Evolutionary conservation across 2,888 invertebrate species (phyloP), one percentile per base, ranked within the genome.

Genomic region (Hemithea aestivaria): DNA sequence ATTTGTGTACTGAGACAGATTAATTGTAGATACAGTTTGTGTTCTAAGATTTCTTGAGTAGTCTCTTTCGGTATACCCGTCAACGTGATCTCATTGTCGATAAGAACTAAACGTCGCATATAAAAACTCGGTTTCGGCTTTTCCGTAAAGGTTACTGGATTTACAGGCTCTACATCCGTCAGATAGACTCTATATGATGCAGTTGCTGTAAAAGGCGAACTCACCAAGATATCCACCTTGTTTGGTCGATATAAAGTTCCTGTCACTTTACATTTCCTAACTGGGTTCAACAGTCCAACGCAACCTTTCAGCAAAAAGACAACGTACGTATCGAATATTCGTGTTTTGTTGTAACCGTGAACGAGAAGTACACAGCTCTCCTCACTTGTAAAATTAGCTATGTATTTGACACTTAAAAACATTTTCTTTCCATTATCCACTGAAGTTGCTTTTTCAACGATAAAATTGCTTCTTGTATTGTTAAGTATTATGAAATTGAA

Each of bases 271-370:
- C 73, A 81, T 60, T 82, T 85, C 52, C 61, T 68, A 3, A 71
- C 35, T 20, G 85, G 83, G 40, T 56, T 68, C 24, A 84, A 52
- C 11, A 59, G 44, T 2, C 80, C 75, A 11, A 77, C 62, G 10
- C 59, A 37, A 3, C 85, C 87, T 10, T 62, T 46, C 2, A 87
- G 71, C 34, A 67, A 22, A 57, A 85, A 84, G 36, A 77, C 53
- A 20, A 83, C 62, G 31, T 81, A 85, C 0, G 83, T 80, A 45
- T 87, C 87, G 46, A 84, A 87, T 42, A 87, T 73, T 55, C 84
- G 63, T 36, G 82, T 81, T 67, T 85, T 85, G 40, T 82, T 87
- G 35, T 79, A 81, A 20, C 85, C 85, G 40, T 83, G 78, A 21
- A 85, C 63, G 6, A 87, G 59, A 20, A 87, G 68, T 31, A 77